Evolutionary conservation across 2,113 vertebrate genomes (phyloP).

Genomic region (Illadopsis cleaveri): DNA sequence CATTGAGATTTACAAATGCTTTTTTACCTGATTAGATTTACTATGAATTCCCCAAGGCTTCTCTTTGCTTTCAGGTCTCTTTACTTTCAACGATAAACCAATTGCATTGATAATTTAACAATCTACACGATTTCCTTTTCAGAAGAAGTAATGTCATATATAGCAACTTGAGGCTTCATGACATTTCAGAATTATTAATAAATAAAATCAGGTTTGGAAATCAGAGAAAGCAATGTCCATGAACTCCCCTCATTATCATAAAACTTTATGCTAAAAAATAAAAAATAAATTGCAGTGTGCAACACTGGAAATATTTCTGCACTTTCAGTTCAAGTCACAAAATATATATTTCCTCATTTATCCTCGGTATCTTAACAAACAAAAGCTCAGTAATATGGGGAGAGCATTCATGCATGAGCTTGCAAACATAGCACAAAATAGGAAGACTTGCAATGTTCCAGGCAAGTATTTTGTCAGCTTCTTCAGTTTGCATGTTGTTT

Average conservation of each 20-base stretch:
- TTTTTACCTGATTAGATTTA: constrained; percentile 27
- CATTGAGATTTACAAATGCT: neutral
- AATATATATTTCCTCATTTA: constrained; percentile 55
- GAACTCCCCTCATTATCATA: constrained; percentile 11
- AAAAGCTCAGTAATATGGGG: constrained; percentile 25
- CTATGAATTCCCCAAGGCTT: neutral
- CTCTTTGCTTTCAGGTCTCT: constrained; percentile 2
- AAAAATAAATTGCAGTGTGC: neutral
- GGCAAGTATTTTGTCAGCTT: constrained; percentile 23
- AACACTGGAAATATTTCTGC: constrained; percentile 29
- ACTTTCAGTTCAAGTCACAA: constrained; percentile 54
- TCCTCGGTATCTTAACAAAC: constrained; percentile 45
- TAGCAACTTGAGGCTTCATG: neutral
- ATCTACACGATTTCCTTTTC: neutral
- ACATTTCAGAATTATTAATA: constrained; percentile 8
- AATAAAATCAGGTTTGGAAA: constrained; percentile 9
- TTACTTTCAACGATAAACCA: constrained; percentile 22
- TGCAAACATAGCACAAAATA: constrained; percentile 28
- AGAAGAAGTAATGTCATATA: neutral
- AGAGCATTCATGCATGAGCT: constrained; percentile 25
- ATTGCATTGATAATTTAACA: constrained; percentile 28
- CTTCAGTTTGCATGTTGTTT: neutral
- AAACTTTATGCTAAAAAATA: constrained; percentile 34
- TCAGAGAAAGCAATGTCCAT: neutral
- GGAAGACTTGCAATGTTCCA: constrained; percentile 12